Percentiles rank a stretch among this genome's conserved stretches.
These are phyloP conservation scores for Pocillopora damicornis DNA, from an alignment of 64 coral and sea anemone genomes.

Conservation along the genomic window DNA sequence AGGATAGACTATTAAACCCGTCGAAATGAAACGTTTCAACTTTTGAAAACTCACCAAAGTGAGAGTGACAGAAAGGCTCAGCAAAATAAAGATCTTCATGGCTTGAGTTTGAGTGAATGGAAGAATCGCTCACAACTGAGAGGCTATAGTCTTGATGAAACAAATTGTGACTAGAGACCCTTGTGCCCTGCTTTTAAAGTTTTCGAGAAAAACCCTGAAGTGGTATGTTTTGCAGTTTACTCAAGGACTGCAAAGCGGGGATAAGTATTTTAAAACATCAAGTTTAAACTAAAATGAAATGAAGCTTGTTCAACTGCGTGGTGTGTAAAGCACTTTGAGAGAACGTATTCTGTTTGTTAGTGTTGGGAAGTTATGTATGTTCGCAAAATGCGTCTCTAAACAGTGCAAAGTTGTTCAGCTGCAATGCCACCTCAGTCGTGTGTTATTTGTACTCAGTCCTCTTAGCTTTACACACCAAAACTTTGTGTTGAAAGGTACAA, in stretches of 20 bases:
- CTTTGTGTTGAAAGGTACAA: no score
- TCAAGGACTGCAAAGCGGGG: background rate
- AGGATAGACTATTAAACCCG: background rate
- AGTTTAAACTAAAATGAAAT: background rate
- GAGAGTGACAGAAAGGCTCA: background rate
- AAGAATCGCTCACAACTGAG: background rate
- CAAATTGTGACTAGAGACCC: background rate
- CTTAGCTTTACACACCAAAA: no score
- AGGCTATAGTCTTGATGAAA: background rate
- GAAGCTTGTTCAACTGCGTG: background rate
- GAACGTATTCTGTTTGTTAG: no score
- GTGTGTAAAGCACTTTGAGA: no score
- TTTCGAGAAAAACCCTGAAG: background rate
- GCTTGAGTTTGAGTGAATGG: background rate
- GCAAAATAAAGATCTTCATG: slow-evolving; percentile 10
- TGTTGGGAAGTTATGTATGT: no score
- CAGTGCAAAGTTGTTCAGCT: no score
- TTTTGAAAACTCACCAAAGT: background rate
- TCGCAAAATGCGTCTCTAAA: no score
- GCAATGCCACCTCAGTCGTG: no score
- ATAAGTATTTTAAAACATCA: background rate
- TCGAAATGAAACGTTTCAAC: background rate
- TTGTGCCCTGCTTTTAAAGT: background rate
- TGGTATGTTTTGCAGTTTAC: background rate
- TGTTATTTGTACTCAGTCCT: no score